Percentiles rank a stretch among this genome's conserved stretches.
Conservation (phyloP, 92 coral and sea anemone species). For the Ricordea florida region DNA sequence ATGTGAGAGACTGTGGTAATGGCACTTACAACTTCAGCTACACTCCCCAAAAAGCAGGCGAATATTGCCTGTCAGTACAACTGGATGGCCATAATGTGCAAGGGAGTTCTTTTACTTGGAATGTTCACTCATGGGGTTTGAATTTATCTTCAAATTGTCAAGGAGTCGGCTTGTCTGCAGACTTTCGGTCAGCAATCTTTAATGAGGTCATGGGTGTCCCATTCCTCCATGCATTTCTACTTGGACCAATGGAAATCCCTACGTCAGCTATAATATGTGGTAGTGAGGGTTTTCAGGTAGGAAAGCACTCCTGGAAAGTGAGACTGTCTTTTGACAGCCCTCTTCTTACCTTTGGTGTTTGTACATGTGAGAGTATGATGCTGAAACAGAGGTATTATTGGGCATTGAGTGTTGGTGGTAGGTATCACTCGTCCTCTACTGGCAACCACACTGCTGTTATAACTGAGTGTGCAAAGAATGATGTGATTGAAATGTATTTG, state of each 20-base stretch:
- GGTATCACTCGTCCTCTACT: neutral
- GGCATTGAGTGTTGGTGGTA: neutral
- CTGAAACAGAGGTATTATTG: neutral
- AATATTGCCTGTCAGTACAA: constrained; percentile 24
- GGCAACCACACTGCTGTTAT: neutral
- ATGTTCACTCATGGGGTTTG: constrained; percentile 12
- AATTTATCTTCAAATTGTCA: neutral
- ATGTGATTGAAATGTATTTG: neutral
- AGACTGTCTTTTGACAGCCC: neutral
- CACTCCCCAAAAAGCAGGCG: constrained; percentile 30
- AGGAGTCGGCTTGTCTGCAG: too few species aligned
- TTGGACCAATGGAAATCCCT: neutral
- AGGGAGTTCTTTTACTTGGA: constrained; percentile 63
- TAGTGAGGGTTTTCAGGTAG: neutral
- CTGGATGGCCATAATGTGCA: constrained; percentile 33
- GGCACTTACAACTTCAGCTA: constrained; percentile 36
- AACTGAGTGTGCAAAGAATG: neutral
- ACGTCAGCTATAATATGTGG: neutral
- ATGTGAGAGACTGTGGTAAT: constrained; percentile 13
- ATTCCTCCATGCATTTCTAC: neutral
- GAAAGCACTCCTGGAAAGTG: constrained; percentile 28
- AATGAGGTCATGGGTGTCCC: neutral
- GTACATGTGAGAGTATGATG: neutral
- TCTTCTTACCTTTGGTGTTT: neutral
- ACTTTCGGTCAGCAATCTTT: too few species aligned